Conservation (phyloP, 2,888 invertebrate genomes). For the Hypolimnas misippus region DNA sequence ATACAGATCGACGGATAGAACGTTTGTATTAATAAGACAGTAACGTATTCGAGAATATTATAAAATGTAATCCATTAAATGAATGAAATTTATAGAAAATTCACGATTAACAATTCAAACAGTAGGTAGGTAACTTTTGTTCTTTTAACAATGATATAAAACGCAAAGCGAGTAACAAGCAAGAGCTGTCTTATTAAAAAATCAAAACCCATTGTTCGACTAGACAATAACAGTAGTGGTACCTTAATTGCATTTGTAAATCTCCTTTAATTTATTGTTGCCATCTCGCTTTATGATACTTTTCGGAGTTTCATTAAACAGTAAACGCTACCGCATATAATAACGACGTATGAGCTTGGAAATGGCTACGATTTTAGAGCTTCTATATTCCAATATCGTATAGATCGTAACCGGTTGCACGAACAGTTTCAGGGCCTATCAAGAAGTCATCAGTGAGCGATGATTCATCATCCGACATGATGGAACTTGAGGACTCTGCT, state of each 20-base stretch:
- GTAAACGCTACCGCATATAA: conserved; percentile 8
- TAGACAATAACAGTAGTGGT: conserved; percentile 20
- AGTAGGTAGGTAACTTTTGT: no score
- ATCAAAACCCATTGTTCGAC: conserved; percentile 24
- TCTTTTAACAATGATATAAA: no score
- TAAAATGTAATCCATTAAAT: no score
- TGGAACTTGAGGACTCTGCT: conserved; percentile 96
- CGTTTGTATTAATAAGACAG: no score
- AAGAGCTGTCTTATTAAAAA: neutral
- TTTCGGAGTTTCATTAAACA: neutral
- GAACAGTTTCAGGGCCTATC: conserved; percentile 89
- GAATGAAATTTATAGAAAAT: no score
- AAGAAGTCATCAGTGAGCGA: conserved; percentile 95
- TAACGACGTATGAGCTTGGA: conserved; percentile 4
- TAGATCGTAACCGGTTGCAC: neutral
- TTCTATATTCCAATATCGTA: neutral
- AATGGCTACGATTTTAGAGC: conserved; percentile 9
- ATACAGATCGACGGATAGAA: no score
- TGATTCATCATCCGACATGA: conserved; percentile 93
- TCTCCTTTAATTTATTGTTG: neutral
- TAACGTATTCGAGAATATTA: no score
- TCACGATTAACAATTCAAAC: no score
- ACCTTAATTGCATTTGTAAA: conserved; percentile 29
- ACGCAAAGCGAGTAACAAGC: neutral
- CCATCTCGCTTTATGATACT: neutral